These are phyloP conservation scores for Thereva nobilitata DNA, from an alignment of 2,888 invertebrate species.

Conservation along the genomic window DNA sequence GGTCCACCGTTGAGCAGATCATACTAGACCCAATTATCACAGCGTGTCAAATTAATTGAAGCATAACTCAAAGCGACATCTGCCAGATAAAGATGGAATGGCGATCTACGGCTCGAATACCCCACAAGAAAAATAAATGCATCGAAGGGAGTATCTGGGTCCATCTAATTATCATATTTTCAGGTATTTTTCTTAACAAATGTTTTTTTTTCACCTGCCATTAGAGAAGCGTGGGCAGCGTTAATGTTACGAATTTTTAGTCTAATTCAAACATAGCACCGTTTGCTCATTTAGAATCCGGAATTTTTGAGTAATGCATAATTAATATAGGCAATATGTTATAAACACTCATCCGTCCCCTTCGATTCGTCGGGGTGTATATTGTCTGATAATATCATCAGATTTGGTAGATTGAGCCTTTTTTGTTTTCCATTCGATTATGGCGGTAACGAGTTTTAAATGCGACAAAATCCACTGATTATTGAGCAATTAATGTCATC, in stretches of 20 bases:
- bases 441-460: slow-evolving; percentile 23
- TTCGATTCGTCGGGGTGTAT: neutral
- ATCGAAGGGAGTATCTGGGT: neutral
- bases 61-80: slow-evolving; percentile 32
- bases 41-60: slow-evolving; percentile 32
- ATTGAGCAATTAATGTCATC: slow-evolving; percentile 31
- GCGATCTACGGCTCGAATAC: slow-evolving; percentile 6
- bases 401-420: slow-evolving; percentile 10
- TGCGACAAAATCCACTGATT: slow-evolving; percentile 32
- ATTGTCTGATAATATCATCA: slow-evolving; percentile 7
- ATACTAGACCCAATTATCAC: slow-evolving; percentile 28
- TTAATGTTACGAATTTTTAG: too few species aligned
- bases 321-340: too few species aligned
- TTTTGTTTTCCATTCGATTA: neutral
- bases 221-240: too few species aligned
- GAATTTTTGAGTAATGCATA: too few species aligned
- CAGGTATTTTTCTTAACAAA: too few species aligned
- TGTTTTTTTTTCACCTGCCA: too few species aligned
- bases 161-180: slow-evolving; percentile 17
- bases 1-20: slow-evolving; percentile 14
- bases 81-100: slow-evolving; percentile 16
- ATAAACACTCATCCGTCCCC: too few species aligned
- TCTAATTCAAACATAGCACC: too few species aligned
- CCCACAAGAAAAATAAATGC: too few species aligned
- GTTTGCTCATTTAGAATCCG: too few species aligned